These are phyloP conservation scores for Pilophorus perplexus DNA, from an alignment of 2,888 invertebrate genomes.

Conservation along the genomic window DNA sequence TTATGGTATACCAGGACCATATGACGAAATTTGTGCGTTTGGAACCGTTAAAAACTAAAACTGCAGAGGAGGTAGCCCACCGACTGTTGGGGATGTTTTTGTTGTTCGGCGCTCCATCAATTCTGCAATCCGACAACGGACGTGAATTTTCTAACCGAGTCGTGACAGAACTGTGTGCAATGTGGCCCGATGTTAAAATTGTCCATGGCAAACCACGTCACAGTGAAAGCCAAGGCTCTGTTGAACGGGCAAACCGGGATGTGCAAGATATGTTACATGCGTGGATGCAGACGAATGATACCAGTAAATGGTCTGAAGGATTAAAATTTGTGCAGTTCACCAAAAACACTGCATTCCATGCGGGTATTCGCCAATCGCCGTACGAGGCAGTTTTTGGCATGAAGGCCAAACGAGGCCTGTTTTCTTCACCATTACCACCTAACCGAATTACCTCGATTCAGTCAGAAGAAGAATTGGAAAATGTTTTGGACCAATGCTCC, in stretches of 20 bases:
- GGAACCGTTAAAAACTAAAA: slow-evolving; percentile 19
- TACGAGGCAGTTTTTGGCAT: slow-evolving; percentile 6
- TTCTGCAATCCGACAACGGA: slow-evolving; percentile 1
- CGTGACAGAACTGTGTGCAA: slow-evolving; percentile 11
- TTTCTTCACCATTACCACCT: slow-evolving; percentile 3
- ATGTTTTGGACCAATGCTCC: neutral
- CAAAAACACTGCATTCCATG: slow-evolving; percentile 2
- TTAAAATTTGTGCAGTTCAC: slow-evolving; percentile 1
- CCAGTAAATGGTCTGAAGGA: slow-evolving; percentile 9
- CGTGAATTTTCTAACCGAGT: slow-evolving; percentile 3
- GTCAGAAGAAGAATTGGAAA: slow-evolving; percentile 2
- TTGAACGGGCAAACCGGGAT: no score
- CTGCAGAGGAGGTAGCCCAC: slow-evolving; percentile 3
- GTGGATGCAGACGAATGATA: slow-evolving; percentile 7
- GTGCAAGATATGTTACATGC: slow-evolving; percentile 4
- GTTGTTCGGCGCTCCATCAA: neutral
- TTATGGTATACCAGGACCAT: slow-evolving; percentile 11
- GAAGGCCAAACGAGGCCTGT: neutral
- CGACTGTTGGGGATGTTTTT: slow-evolving; percentile 6
- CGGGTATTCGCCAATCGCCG: neutral
- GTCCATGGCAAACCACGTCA: slow-evolving; percentile 5
- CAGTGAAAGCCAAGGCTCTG: slow-evolving; percentile 7
- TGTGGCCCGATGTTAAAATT: slow-evolving; percentile 6
- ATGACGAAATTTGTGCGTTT: slow-evolving; percentile 34
- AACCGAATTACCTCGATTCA: neutral